Conservation (phyloP, 2,888 invertebrate genomes). For the Calameuta idolon region DNA sequence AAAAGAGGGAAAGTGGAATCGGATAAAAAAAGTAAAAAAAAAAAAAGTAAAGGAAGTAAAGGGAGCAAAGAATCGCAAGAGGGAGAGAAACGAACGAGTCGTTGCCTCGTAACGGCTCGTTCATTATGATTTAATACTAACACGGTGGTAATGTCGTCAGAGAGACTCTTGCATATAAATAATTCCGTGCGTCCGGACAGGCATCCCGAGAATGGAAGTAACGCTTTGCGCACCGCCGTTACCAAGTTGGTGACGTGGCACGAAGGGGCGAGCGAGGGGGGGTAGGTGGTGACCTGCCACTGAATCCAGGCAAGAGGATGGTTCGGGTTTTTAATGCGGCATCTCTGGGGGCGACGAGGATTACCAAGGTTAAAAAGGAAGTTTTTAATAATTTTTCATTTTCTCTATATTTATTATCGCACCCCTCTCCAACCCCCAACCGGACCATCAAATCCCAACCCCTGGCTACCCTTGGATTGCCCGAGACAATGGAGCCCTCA, state of each 20-base stretch:
- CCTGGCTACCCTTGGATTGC: slow-evolving; percentile 29
- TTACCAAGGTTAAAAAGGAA: slow-evolving; percentile 67
- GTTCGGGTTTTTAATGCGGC: slow-evolving; percentile 65
- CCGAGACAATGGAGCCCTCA: slow-evolving; percentile 56
- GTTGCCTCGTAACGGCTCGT: slow-evolving; percentile 63
- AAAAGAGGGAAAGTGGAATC: background rate
- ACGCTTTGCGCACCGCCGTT: slow-evolving; percentile 20
- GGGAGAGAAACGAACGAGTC: slow-evolving; percentile 22
- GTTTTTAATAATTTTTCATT: slow-evolving; percentile 68
- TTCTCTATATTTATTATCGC: slow-evolving; percentile 68
- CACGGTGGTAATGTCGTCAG: slow-evolving; percentile 67
- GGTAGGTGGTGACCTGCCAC: slow-evolving; percentile 17
- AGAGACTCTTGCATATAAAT: slow-evolving; percentile 66
- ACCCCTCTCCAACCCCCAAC: slow-evolving; percentile 62
- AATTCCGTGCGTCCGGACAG: slow-evolving; percentile 66
- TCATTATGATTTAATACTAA: slow-evolving; percentile 68
- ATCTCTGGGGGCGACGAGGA: slow-evolving; percentile 65
- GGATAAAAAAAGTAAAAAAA: background rate
- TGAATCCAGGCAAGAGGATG: slow-evolving; percentile 23
- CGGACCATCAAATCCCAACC: background rate
- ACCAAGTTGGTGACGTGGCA: slow-evolving; percentile 29
- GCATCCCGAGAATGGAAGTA: slow-evolving; percentile 59
- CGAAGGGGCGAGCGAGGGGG: slow-evolving; percentile 34
- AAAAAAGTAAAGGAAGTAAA: slow-evolving; percentile 21
- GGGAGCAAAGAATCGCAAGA: background rate